A percentile compares a stretch with the other conserved stretches of the same genome.
phyloP scores from a whole-genome alignment of 2,888 invertebrate species.

The Ptychoptera albimana region DNA sequence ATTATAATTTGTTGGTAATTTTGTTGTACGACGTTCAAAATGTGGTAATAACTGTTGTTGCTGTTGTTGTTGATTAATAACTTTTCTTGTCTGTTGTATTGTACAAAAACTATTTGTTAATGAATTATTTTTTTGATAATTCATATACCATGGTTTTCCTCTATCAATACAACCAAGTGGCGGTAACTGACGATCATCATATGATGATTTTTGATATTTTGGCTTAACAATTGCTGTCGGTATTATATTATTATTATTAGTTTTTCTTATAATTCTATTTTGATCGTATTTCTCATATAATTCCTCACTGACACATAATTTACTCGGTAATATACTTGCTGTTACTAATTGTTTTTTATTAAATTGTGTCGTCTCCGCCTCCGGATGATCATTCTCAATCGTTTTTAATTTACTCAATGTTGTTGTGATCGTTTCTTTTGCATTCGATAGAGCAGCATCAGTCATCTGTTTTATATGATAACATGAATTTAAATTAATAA shows the following conservation, averaged over 20 bases:
- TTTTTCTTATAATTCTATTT: not conserved
- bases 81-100: conserved; percentile 6
- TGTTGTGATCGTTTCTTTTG: conserved; percentile 14
- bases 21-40: conserved; percentile 11
- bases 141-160: conserved; percentile 7
- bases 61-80: no score
- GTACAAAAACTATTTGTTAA: not conserved
- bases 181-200: conserved; percentile 25
- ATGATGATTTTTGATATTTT: conserved; percentile 23
- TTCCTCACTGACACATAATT: not conserved
- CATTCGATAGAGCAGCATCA: conserved; percentile 17
- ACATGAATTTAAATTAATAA: conserved; percentile 4
- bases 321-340: not conserved
- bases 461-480: conserved; percentile 13
- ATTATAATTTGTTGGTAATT: conserved; percentile 5
- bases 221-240: conserved; percentile 18
- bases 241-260: conserved; percentile 9
- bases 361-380: not conserved
- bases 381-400: not conserved
- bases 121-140: not conserved
- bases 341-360: not conserved
- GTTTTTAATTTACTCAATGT: not conserved
- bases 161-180: conserved; percentile 16
- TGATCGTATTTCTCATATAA: not conserved
- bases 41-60: conserved; percentile 8